Percentiles rank a stretch among this genome's conserved stretches.
These are phyloP conservation scores for Toxotes jaculatrix DNA, from an alignment of 2,113 vertebrate genomes.

Conservation along the genomic window DNA sequence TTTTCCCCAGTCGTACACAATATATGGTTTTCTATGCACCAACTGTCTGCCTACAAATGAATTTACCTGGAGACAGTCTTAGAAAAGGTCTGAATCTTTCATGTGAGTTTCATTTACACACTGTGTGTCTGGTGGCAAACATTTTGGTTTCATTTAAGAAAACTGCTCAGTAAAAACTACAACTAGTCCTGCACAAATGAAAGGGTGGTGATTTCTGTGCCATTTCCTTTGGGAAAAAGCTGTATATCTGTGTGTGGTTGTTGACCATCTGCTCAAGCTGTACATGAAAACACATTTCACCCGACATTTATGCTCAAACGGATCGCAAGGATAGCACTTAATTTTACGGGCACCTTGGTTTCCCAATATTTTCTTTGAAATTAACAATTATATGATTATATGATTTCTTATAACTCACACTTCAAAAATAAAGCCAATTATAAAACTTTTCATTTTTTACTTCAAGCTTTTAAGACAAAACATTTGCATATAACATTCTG, in stretches of 20 bases:
- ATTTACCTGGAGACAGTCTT: no score
- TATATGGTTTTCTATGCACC: no score
- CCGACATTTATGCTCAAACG: not conserved
- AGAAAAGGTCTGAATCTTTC: not conserved
- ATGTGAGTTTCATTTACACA: not conserved
- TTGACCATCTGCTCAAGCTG: conserved; percentile 20
- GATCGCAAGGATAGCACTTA: not conserved
- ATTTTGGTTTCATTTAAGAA: not conserved
- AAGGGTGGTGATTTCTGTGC: not conserved
- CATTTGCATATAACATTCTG: no score
- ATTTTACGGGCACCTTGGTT: not conserved
- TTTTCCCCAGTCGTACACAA: not conserved
- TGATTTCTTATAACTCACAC: no score
- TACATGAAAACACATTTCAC: conserved; percentile 11
- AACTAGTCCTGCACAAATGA: not conserved
- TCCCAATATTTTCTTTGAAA: not conserved
- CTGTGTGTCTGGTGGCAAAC: not conserved
- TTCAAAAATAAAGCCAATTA: no score
- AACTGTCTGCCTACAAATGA: not conserved
- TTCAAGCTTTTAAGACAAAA: no score
- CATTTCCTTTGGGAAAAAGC: not conserved
- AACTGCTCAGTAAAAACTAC: not conserved
- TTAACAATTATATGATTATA: not conserved
- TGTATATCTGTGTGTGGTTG: conserved; percentile 1
- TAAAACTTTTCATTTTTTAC: no score